Evolutionary conservation across 2,797 vertebrate genomes (phyloP), one percentile per base, ranked within the genome.

Genomic region (Centroberyx gerrardi): DNA sequence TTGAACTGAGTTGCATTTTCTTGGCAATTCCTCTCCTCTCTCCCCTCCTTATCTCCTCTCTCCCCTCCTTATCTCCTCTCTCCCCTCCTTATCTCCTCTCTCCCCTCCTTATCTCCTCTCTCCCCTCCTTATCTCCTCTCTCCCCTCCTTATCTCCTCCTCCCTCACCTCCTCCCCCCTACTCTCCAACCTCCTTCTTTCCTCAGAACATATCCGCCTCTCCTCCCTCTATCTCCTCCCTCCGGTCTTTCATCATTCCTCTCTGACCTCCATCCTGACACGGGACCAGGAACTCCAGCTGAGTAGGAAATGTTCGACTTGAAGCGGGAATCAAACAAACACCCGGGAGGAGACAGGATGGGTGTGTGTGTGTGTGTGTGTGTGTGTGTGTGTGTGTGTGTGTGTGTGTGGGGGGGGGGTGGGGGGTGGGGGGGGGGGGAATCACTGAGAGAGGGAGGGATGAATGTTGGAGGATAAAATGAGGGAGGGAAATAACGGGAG

Each of bases 301-400:
- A 38, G 48, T 18, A 36, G 67, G 54, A 65, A 15, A 44, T 53
- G 42, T 36, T 40, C 61, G n/a, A 28, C 22, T 18, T 36, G 64
- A 40, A 18, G 59, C 22, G 17, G 78, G 72, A 84, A 83, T 74
- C 22, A 68, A 7, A 52, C 44, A 52, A 49, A 64, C 12, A 13
- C 12, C 22, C 22, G 22, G 22, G 22, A 22, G 22, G 22, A 22
- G 22, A 22, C 22, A 22, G 22, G 13, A 10, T 9, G 42, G 2
- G 42, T 2, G 42, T 44, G 42, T 44, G 18, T 27, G 59, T 27
- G 38, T 27, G 14, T 40, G 60, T 5, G 15, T 22, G 38, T 22
- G 18, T 13, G 10, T 22, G 36, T 13, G 22, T 13, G 38, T 12
- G 1, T 22, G 22, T 22, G 22, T 22, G 22, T 22, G 22, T 22